phyloP scores from a whole-genome alignment of 2,113 vertebrate species.

The Thryonomys swinderianus region DNA sequence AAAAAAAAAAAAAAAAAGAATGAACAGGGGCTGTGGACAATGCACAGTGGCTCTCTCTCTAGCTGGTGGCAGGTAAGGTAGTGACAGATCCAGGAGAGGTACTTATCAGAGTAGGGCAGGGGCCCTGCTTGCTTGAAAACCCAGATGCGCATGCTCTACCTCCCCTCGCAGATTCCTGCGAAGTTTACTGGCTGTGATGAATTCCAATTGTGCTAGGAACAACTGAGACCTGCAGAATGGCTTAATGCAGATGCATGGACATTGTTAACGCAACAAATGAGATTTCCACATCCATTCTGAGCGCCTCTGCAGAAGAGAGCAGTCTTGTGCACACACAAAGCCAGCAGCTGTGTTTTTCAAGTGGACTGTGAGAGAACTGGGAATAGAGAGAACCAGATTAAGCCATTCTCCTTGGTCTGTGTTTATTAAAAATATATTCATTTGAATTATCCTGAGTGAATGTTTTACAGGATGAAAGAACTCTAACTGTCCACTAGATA shows the following conservation, averaged over 20 bases:
- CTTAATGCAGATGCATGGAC: conserved; percentile 68
- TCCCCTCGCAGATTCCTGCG: not conserved
- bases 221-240: conserved; percentile 61
- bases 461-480: conserved; percentile 23
- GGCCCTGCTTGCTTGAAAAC: not conserved
- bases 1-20: too few relatives aligned
- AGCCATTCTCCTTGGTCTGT: conserved; percentile 66
- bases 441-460: not conserved
- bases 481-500: not conserved
- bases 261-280: conserved; percentile 75
- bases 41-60: not conserved
- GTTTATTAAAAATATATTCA: conserved; percentile 71
- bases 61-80: accelerated
- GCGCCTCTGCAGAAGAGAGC: conserved; percentile 48
- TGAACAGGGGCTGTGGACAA: not conserved
- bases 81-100: not conserved
- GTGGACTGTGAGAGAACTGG: conserved; percentile 64
- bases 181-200: conserved; percentile 17
- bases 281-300: conserved; percentile 25
- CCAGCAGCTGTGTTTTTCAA: conserved; percentile 80
- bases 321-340: conserved; percentile 71
- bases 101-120: not conserved
- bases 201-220: conserved; percentile 55
- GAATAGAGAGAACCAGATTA: conserved; percentile 69
- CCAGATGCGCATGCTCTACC: not conserved